Conservation (phyloP, 2,888 invertebrate genomes). For the Danaus chrysippus region DNA sequence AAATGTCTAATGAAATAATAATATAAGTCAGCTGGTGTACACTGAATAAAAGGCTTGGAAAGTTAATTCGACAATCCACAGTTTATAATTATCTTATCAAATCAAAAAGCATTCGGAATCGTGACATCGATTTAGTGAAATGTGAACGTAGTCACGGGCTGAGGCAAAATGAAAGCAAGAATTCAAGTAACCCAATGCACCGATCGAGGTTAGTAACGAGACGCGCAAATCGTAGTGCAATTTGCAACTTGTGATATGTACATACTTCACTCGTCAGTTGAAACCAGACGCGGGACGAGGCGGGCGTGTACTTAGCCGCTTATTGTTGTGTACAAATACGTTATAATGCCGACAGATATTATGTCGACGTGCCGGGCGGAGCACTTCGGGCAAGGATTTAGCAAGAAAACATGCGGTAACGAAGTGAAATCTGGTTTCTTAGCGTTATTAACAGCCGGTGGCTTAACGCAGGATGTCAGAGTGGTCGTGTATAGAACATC, state of each 20-base stretch:
- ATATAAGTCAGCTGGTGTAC: too few species aligned
- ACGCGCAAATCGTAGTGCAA: constrained; percentile 2
- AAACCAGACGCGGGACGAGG: constrained; percentile 36
- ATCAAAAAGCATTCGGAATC: neutral
- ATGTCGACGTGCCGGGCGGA: constrained; percentile 53
- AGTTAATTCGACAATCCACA: too few species aligned
- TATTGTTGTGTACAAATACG: constrained; percentile 41
- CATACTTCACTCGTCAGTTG: constrained; percentile 39
- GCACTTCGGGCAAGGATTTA: constrained; percentile 58
- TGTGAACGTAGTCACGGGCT: constrained; percentile 4
- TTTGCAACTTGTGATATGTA: neutral
- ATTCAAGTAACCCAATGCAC: neutral
- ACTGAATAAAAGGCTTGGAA: too few species aligned
- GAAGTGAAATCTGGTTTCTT: constrained; percentile 82
- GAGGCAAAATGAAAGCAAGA: neutral
- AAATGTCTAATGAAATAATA: too few species aligned
- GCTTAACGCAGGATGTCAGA: constrained; percentile 79
- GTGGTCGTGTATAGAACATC: constrained; percentile 82
- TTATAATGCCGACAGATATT: constrained; percentile 63
- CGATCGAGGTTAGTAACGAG: constrained; percentile 1
- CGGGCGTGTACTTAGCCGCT: constrained; percentile 35
- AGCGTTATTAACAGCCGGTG: constrained; percentile 77
- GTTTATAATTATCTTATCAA: too few species aligned
- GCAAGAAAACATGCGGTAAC: constrained; percentile 63
- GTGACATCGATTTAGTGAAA: constrained; percentile 8